Evolutionary conservation across 2,888 invertebrate genomes (phyloP).

Genomic region (Tachina fera): DNA sequence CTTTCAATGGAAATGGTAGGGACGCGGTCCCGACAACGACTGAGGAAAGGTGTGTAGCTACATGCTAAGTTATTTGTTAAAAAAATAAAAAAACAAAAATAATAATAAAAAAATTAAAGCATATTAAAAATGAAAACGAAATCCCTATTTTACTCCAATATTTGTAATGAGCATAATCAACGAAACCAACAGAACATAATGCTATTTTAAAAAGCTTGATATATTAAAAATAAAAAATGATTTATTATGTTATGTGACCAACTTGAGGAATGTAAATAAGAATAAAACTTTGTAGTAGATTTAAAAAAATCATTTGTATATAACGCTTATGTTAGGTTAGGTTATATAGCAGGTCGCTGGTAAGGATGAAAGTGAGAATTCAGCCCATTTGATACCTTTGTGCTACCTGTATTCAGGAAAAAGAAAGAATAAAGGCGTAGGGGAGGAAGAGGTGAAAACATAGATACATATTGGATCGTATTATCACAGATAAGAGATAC

Average conservation of each 20-base stretch:
- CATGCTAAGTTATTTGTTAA: conserved; percentile 41
- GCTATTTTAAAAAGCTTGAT: conserved; percentile 39
- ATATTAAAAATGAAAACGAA: conserved; percentile 45
- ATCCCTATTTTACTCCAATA: conserved; percentile 35
- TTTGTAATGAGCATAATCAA: conserved; percentile 48
- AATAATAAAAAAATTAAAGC: conserved; percentile 2
- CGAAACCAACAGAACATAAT: conserved; percentile 54
- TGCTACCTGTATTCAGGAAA: too few species aligned
- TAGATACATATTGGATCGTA: too few species aligned
- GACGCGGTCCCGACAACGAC: neutral
- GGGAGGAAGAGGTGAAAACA: too few species aligned
- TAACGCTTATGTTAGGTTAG: too few species aligned
- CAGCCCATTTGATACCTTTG: too few species aligned
- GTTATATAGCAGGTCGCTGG: too few species aligned
- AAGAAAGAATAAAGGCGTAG: too few species aligned
- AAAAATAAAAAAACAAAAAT: neutral
- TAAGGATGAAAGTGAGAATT: too few species aligned
- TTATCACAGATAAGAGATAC: too few species aligned
- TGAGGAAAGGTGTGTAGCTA: neutral
- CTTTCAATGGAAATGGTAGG: neutral
- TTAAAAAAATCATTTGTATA: too few species aligned
- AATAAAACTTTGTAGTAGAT: too few species aligned
- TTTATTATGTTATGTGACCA: conserved; percentile 30
- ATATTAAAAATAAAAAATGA: conserved; percentile 31
- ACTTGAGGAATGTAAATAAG: neutral